Evolutionary conservation across 2,888 invertebrate species (phyloP), one percentile per base, ranked within the genome.

Genomic region (Erebia epiphron): DNA sequence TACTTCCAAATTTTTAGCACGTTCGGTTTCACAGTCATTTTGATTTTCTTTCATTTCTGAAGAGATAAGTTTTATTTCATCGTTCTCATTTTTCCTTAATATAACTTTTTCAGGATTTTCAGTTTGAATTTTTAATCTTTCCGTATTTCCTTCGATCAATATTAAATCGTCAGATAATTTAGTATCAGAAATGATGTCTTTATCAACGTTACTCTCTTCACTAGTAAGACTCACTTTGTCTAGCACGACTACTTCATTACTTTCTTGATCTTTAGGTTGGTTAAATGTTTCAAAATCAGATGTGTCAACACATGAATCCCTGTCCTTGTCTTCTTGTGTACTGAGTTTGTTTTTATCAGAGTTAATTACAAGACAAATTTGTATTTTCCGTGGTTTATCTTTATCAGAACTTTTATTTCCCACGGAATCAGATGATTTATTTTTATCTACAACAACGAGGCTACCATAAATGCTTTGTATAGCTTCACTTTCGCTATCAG

Each of bases 401-500:
- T 80, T 81, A n/a, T 83, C 82, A 43, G 75, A 70, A 11, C 74
- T 56, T 66, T 73, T 70, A 75, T 82, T 79, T 21, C 26, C 76
- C 13, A 74, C 68, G 52, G 71, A 77, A 58, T 68, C 49, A 3
- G 75, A 71, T 68, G 75, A 71, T 68, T 83, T 79, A 57, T 82
- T 81, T 76, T 82, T 82, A 70, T 85, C 83, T 61, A 82, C 74
- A 21, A 89, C 79, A 3, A 90, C 83, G 71, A 92, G 79, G 75
- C 87, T 91, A 26, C 91, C 89, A 73, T 92, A 93, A 64, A 93
- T 83, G 73, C 84, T 92, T 80, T 88, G 86, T 73, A 92, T 92
- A 5, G 87, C 83, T 80, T 93, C 92, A 79, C 92, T 92, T 78
- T 91, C 93, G 78, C 92, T 92, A 68, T 93, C 93, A 11, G 92